Conservation (phyloP, 2,888 invertebrate species). For the Tanytarsus gracilentus region DNA sequence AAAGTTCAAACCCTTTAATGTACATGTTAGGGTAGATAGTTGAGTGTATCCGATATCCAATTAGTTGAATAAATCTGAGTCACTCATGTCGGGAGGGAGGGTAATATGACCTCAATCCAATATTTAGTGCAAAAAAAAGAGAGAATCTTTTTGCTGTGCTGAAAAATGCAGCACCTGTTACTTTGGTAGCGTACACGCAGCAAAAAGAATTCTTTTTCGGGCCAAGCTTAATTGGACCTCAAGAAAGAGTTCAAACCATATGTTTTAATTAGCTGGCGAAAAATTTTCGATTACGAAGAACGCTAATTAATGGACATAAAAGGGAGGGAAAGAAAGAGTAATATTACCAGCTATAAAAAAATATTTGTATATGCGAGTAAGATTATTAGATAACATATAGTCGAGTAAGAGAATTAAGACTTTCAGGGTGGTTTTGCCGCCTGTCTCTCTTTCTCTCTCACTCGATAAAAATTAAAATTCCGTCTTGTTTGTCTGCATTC, state of each 20-base stretch:
- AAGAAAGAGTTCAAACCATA: not conserved
- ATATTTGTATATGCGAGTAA: not conserved
- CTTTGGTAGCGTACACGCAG: not conserved
- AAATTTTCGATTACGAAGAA: slow-evolving; percentile 12
- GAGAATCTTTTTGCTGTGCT: not conserved
- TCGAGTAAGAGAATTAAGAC: not conserved
- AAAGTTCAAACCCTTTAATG: not conserved
- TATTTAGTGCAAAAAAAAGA: not conserved
- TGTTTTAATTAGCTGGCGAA: slow-evolving; percentile 11
- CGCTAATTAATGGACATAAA: slow-evolving; percentile 15
- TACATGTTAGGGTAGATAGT: not conserved
- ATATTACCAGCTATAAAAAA: not conserved
- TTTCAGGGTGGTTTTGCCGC: not conserved
- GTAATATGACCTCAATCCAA: slow-evolving; percentile 25
- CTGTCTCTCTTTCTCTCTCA: not conserved
- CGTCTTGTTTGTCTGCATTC: not conserved
- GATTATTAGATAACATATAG: slow-evolving; percentile 2
- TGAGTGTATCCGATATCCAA: slow-evolving; percentile 20
- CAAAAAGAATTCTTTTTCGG: not conserved
- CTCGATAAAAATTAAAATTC: not conserved
- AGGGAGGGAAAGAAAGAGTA: not conserved
- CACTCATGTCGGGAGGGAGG: not conserved
- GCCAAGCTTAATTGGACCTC: slow-evolving; percentile 1
- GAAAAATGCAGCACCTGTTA: slow-evolving; percentile 6
- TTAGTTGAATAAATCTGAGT: slow-evolving; percentile 19